Evolutionary conservation across 2,113 vertebrate genomes (phyloP).

Genomic region (Strix uralensis): DNA sequence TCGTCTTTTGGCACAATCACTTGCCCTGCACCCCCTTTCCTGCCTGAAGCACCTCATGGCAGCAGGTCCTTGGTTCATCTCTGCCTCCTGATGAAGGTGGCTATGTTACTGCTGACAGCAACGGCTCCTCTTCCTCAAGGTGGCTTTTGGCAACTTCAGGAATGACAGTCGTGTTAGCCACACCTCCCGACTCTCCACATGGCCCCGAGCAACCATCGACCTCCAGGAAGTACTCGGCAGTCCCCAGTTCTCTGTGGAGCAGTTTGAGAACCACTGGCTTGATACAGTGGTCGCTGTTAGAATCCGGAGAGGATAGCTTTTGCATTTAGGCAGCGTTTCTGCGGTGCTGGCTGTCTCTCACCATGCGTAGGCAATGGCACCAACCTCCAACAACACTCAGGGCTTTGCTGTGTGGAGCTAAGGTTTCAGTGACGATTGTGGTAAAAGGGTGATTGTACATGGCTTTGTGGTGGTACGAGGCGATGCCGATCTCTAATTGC

Average conservation of each 20-base stretch:
- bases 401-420: slow-evolving; percentile 7
- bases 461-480: not conserved
- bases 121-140: slow-evolving; percentile 14
- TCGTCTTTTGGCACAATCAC: slow-evolving; percentile 1
- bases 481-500: not conserved
- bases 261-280: slow-evolving; percentile 58
- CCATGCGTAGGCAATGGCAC: not conserved
- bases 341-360: not conserved
- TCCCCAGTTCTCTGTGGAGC: slow-evolving; percentile 26
- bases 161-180: not conserved
- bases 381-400: not conserved
- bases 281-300: slow-evolving; percentile 36
- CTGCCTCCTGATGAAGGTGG: slow-evolving; percentile 25
- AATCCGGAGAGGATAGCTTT: not conserved
- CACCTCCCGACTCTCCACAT: not conserved
- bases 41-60: slow-evolving; percentile 35
- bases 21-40: slow-evolving; percentile 30
- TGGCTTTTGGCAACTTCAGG: slow-evolving; percentile 45
- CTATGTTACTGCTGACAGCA: not conserved
- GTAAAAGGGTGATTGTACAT: not conserved
- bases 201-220: not conserved
- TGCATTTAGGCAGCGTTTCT: not conserved
- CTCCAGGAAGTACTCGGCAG: not conserved
- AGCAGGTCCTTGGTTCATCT: slow-evolving; percentile 31
- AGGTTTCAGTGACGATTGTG: not conserved